Evolutionary conservation across 2,888 invertebrate species (phyloP).

Genomic region (Ferdinandea cuprea): DNA sequence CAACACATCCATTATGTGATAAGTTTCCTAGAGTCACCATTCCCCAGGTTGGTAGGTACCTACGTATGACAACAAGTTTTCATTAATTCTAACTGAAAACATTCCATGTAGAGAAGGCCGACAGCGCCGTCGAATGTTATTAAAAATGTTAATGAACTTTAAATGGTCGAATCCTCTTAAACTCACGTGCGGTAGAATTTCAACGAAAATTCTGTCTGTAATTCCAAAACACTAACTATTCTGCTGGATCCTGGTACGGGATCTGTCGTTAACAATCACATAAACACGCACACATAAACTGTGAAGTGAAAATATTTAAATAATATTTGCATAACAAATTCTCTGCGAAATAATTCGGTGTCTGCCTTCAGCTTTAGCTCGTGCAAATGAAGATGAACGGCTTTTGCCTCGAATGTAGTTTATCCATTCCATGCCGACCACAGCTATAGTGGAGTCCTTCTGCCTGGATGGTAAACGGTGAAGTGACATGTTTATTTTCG

Average conservation of each 20-base stretch:
- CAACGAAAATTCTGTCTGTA: conserved; percentile 15
- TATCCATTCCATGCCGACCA: not conserved
- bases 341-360: conserved; percentile 47
- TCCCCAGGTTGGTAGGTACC: no score
- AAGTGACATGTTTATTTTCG: conserved; percentile 58
- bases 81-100: not conserved
- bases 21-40: not conserved
- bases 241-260: conserved; percentile 43
- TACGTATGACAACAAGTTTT: not conserved
- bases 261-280: conserved; percentile 15
- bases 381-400: conserved; percentile 34
- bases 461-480: not conserved
- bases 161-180: not conserved
- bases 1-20: not conserved
- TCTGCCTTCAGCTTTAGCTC: conserved; percentile 29
- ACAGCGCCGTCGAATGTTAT: conserved; percentile 19
- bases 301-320: conserved; percentile 58
- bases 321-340: conserved; percentile 66
- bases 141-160: conserved; percentile 48
- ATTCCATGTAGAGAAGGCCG: conserved; percentile 7
- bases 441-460: not conserved
- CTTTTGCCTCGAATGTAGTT: conserved; percentile 23
- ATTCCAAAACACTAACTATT: conserved; percentile 35
- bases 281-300: conserved; percentile 28
- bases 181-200: not conserved